Percentiles rank a stretch among this genome's conserved stretches.
Conservation (phyloP, 2,113 vertebrate species). For the Pollimyrus isidori region DNA sequence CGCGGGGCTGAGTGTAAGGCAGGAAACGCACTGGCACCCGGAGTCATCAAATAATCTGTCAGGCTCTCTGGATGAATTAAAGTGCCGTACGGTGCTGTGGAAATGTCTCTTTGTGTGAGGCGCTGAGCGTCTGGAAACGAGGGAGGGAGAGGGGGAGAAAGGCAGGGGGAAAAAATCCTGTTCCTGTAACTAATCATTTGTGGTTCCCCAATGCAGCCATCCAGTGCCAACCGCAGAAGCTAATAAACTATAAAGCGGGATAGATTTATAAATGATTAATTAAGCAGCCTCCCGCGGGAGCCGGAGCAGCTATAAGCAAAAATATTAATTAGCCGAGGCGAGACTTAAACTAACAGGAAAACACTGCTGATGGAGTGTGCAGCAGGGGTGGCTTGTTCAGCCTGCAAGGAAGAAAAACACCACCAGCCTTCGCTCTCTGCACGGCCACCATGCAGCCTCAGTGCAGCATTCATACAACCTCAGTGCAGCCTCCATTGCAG, state of each 20-base stretch:
- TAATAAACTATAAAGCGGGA: slow-evolving; percentile 72
- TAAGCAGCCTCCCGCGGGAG: slow-evolving; percentile 61
- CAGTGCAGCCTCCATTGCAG: not conserved
- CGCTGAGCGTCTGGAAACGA: slow-evolving; percentile 63
- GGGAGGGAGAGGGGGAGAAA: slow-evolving; percentile 35
- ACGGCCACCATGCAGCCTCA: not conserved
- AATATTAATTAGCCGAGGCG: slow-evolving; percentile 73
- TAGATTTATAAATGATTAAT: slow-evolving; percentile 80
- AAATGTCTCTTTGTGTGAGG: slow-evolving; percentile 61
- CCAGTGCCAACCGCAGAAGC: slow-evolving; percentile 66
- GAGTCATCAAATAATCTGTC: slow-evolving; percentile 54
- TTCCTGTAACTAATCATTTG: slow-evolving; percentile 74
- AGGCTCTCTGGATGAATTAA: slow-evolving; percentile 58
- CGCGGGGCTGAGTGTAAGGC: slow-evolving; percentile 32
- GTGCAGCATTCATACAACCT: too few relatives aligned
- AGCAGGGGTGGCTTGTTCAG: slow-evolving; percentile 40
- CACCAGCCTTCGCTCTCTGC: slow-evolving; percentile 24
- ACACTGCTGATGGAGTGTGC: slow-evolving; percentile 53
- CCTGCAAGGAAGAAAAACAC: slow-evolving; percentile 44
- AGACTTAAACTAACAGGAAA: slow-evolving; percentile 73
- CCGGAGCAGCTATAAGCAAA: slow-evolving; percentile 66
- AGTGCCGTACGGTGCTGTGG: slow-evolving; percentile 47
- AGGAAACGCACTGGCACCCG: slow-evolving; percentile 1
- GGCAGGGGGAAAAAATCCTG: slow-evolving; percentile 46
- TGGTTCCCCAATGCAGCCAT: slow-evolving; percentile 68